Base-by-base conservation (phyloP, 2,888 invertebrate genomes). In the Agonopterix arenella region DNA sequence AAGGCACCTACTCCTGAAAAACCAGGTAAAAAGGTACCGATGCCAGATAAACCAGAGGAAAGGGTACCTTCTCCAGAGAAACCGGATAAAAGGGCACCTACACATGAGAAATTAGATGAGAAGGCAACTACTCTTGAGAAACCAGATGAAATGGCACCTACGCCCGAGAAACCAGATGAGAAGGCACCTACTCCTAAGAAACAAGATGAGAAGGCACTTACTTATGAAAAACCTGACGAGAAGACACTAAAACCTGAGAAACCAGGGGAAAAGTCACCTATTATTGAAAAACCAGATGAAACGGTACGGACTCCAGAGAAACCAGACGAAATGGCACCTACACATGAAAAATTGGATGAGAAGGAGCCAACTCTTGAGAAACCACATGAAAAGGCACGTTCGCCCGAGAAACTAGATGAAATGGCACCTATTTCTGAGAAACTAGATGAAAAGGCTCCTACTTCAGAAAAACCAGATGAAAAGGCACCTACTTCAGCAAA, bases 181-280 rank as follows among this genome's bases (percentile, higher is more conserved):
- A 46, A 46, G 18, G 11, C 36, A 11, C 1, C 46, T 41, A 37
- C 4, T n/a, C 28, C 28, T 9, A 18, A 7, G 1, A 18, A 38
- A 18, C 28, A 4, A 16, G 47, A 36, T 37, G 45, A 52, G 1
- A 46, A 43, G 11, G 38, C 11, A 18, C 42, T 13, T 10, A 37
- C 42, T 37, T 8, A 13, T 8, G 8, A 37, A 11, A 11, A 18
- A 8, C 10, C 37, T 5, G 46, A 36, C n/a, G 13, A 36, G 0
- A 57, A 58, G 36, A 47, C 47, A 7, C 16, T 52, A 1, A 61
- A 55, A 36, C 11, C 36, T 0, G 10, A 46, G 1, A 49, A 53
- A 16, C 11, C n/a, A 3, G 46, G 46, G 0, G 55, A 54, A 0
- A 58, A 53, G n/a, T 42, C 2, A 0, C 44, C 51, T 11, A 53